phyloP scores from a whole-genome alignment of 1,140 invertebrate genomes.

The Lepidostoma basale region DNA sequence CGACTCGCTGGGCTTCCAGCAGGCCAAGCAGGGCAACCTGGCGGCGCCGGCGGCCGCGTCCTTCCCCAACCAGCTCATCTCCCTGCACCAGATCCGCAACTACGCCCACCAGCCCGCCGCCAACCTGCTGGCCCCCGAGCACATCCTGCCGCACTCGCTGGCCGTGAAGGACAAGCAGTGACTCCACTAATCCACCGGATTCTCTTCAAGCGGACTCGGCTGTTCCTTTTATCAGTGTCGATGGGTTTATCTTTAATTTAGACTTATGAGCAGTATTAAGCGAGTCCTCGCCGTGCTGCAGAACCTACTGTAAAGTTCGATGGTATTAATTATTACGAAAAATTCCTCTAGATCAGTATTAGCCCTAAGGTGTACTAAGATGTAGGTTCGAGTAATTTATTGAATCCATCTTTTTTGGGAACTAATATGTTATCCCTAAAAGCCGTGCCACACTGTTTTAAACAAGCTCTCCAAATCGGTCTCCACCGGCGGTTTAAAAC shows the following conservation, averaged over 20 bases:
- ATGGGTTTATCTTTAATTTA: conserved; percentile 16
- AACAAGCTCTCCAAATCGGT: no score
- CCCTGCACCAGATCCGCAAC: conserved; percentile 94
- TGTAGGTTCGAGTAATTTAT: conserved; percentile 7
- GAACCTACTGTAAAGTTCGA: no score
- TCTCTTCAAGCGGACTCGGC: conserved; percentile 39
- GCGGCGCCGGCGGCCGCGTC: conserved; percentile 65
- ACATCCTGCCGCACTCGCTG: conserved; percentile 59
- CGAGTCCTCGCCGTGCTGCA: no score
- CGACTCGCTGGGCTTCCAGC: conserved; percentile 87
- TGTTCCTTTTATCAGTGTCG: conserved; percentile 32
- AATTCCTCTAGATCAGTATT: conserved; percentile 28
- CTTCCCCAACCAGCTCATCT: conserved; percentile 94
- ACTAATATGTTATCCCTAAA: no score
- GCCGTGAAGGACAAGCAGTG: conserved; percentile 62
- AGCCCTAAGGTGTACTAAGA: conserved; percentile 16
- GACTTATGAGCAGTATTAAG: conserved; percentile 17
- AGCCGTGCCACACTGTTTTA: no score
- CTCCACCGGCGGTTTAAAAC: no score
- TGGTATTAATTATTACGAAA: conserved; percentile 28
- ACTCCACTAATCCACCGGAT: conserved; percentile 42
- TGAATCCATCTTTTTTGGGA: not conserved
- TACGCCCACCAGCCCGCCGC: conserved; percentile 89
- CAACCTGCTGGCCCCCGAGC: conserved; percentile 57
- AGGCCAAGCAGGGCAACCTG: conserved; percentile 63